Percentiles rank a stretch among this genome's conserved stretches.
Evolutionary conservation across 2,113 vertebrate genomes (phyloP).

Genomic region (Xenopus laevis): DNA sequence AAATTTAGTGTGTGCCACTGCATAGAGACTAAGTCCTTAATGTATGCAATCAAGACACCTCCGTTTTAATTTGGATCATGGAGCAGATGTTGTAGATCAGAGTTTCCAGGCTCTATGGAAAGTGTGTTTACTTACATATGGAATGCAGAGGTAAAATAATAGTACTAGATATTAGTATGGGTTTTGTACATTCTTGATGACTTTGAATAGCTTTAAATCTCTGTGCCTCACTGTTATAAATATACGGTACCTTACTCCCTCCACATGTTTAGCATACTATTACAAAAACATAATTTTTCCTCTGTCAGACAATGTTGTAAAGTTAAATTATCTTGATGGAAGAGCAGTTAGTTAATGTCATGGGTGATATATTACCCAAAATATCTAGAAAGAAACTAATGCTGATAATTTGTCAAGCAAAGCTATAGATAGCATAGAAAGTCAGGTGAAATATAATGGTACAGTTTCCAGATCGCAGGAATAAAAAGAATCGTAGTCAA

Average conservation of each 20-base stretch:
- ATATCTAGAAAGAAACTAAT: slow-evolving; percentile 9
- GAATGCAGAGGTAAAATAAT: too few species aligned
- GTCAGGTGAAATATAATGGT: slow-evolving; percentile 5
- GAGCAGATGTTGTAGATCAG: too few species aligned
- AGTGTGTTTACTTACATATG: too few species aligned
- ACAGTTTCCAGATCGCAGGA: neutral
- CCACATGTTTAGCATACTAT: slow-evolving; percentile 4
- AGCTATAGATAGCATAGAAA: neutral
- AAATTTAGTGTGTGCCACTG: too few species aligned
- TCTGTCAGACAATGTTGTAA: slow-evolving; percentile 5
- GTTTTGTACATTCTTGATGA: neutral
- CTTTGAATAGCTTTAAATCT: neutral
- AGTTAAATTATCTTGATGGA: slow-evolving; percentile 15
- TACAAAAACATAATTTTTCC: neutral
- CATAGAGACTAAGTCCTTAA: too few species aligned
- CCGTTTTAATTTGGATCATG: too few species aligned
- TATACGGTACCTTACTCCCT: neutral
- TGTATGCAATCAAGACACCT: too few species aligned
- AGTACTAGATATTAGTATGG: too few species aligned
- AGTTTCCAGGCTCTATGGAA: too few species aligned
- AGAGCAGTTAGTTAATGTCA: slow-evolving; percentile 18
- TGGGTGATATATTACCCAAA: neutral
- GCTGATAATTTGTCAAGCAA: slow-evolving; percentile 16
- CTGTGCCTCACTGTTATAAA: neutral
- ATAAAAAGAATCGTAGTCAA: slow-evolving; percentile 2